Conservation (phyloP, 2,113 vertebrate species). For the Limnothrissa miodon region DNA sequence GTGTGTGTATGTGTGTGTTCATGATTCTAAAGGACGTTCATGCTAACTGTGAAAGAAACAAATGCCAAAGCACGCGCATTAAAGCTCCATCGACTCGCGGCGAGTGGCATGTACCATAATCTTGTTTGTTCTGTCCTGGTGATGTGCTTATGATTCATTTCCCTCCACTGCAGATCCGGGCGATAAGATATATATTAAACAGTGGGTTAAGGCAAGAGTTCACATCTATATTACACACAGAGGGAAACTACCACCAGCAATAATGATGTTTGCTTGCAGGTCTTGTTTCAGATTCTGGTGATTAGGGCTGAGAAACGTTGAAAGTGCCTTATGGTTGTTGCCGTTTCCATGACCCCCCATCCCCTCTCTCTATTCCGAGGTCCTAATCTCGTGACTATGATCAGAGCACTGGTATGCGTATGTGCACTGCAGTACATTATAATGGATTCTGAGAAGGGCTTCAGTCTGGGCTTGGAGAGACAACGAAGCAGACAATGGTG, state of each 20-base stretch:
- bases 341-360: not conserved
- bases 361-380: no score
- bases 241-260: not conserved
- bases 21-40: not conserved
- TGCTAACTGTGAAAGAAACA: not conserved
- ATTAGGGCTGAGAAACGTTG: not conserved
- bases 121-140: not conserved
- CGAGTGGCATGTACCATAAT: not conserved
- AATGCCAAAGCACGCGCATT: not conserved
- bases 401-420: not conserved
- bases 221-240: not conserved
- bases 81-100: not conserved
- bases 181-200: constrained; percentile 9
- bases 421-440: not conserved
- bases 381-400: no score
- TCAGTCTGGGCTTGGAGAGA: no score
- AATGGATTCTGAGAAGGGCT: no score
- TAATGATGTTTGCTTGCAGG: not conserved
- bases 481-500: not conserved
- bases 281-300: constrained; percentile 4
- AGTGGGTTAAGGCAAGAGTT: not conserved
- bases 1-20: no score
- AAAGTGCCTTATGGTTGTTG: not conserved
- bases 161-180: not conserved
- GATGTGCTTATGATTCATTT: not conserved